phyloP scores from a whole-genome alignment of 2,797 vertebrate genomes.

The Centroberyx gerrardi region DNA sequence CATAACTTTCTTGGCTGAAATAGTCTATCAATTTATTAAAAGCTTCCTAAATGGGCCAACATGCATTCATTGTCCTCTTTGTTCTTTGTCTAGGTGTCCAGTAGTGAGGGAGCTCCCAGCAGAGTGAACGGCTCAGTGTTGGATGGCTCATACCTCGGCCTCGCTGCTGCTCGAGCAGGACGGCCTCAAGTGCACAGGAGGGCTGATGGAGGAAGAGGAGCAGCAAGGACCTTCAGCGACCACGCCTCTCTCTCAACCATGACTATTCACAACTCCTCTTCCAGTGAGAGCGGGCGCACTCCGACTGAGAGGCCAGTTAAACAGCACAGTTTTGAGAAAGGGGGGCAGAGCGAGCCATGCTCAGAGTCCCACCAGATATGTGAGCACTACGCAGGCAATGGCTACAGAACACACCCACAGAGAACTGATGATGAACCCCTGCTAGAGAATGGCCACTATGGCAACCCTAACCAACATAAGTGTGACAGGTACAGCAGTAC shows the following conservation, averaged over 20 bases:
- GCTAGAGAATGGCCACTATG: conserved; percentile 18
- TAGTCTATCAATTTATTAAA: conserved; percentile 45
- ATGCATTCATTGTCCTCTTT: conserved; percentile 58
- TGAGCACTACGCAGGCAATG: conserved; percentile 30
- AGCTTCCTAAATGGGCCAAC: conserved; percentile 57
- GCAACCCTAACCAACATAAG: conserved; percentile 27
- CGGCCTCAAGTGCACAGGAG: conserved; percentile 46
- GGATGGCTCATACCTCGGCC: conserved; percentile 87
- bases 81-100: conserved; percentile 75
- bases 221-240: conserved; percentile 22
- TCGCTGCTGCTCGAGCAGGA: conserved; percentile 46
- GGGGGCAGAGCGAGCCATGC: conserved; percentile 35
- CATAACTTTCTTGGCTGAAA: conserved; percentile 56
- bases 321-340: conserved; percentile 44
- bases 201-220: conserved; percentile 42
- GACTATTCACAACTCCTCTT: conserved; percentile 23
- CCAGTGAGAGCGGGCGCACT: conserved; percentile 44
- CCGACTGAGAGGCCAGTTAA: conserved; percentile 24
- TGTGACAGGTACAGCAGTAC: conserved; percentile 57
- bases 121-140: conserved; percentile 71
- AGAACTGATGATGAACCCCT: conserved; percentile 8
- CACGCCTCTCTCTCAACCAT: conserved; percentile 32
- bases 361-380: conserved; percentile 24
- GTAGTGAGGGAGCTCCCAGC: conserved; percentile 65
- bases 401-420: conserved; percentile 37